Percentiles rank a stretch among this genome's conserved stretches.
Evolutionary conservation across 2,113 vertebrate species (phyloP).

Genomic region (Alligator mississippiensis): DNA sequence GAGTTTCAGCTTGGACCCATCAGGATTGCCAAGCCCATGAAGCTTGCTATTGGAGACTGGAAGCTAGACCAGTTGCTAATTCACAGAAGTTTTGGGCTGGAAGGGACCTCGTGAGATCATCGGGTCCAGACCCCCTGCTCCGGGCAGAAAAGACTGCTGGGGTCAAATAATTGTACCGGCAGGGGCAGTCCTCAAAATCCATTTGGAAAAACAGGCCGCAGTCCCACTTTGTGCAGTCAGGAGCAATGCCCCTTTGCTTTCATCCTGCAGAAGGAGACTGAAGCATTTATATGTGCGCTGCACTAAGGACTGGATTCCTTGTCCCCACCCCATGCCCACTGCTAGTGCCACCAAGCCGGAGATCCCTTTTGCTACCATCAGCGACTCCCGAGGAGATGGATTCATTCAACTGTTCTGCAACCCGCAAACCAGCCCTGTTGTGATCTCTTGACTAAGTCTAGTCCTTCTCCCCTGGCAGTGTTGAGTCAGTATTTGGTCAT

Average conservation of each 20-base stretch:
- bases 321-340: background rate
- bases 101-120: too few relatives aligned
- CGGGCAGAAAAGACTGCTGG: too few relatives aligned
- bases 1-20: background rate
- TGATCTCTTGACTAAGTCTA: background rate
- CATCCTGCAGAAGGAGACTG: background rate
- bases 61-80: background rate
- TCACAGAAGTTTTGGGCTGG: background rate
- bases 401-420: background rate
- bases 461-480: background rate
- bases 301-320: background rate
- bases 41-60: too few relatives aligned
- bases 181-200: background rate
- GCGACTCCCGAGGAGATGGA: rapidly evolving
- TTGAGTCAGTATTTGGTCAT: conserved; percentile 52
- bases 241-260: background rate
- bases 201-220: background rate
- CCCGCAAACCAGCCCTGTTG: background rate
- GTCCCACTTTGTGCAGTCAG: background rate
- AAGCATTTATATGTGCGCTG: background rate
- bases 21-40: too few relatives aligned
- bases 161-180: background rate
- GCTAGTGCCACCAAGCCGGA: background rate
- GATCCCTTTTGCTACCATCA: background rate
- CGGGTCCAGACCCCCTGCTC: too few relatives aligned